Percentiles rank a stretch among this genome's conserved stretches.
Conservation (phyloP, 1,140 invertebrate species). For the Lerema accius region DNA sequence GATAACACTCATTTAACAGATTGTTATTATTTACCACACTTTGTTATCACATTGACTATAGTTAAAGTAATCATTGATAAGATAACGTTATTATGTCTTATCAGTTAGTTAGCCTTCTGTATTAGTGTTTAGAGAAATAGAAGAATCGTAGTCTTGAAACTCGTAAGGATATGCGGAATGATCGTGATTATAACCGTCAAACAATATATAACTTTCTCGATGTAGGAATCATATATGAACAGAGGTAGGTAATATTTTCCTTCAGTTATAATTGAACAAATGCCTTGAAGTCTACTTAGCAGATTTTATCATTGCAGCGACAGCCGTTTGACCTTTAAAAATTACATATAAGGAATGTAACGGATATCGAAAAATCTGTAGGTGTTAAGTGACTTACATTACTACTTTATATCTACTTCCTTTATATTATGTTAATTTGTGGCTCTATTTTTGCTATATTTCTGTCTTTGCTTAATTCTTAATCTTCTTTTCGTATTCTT, state of each 20-base stretch:
- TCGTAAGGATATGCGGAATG: too few relatives aligned
- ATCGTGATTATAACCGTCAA: too few relatives aligned
- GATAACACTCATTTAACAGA: background rate
- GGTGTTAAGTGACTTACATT: slow-evolving; percentile 2
- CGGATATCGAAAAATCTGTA: background rate
- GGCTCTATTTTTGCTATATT: too few relatives aligned
- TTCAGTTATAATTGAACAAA: too few relatives aligned
- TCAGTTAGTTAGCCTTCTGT: too few relatives aligned
- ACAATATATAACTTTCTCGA: too few relatives aligned
- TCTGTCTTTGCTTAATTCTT: too few relatives aligned
- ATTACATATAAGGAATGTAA: slow-evolving; percentile 1
- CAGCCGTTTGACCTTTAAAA: background rate
- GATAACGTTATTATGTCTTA: background rate
- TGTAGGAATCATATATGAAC: too few relatives aligned
- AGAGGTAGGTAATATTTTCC: too few relatives aligned
- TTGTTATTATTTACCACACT: background rate
- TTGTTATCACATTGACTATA: background rate
- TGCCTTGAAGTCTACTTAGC: background rate
- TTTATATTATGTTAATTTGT: background rate
- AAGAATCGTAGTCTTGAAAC: too few relatives aligned
- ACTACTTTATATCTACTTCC: background rate
- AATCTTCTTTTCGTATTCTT: too few relatives aligned
- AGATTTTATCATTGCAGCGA: background rate
- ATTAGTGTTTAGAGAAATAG: too few relatives aligned
- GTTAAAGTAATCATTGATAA: background rate